Conservation (phyloP, 2,797 vertebrate genomes). For the Pipistrellus pipistrellus region DNA sequence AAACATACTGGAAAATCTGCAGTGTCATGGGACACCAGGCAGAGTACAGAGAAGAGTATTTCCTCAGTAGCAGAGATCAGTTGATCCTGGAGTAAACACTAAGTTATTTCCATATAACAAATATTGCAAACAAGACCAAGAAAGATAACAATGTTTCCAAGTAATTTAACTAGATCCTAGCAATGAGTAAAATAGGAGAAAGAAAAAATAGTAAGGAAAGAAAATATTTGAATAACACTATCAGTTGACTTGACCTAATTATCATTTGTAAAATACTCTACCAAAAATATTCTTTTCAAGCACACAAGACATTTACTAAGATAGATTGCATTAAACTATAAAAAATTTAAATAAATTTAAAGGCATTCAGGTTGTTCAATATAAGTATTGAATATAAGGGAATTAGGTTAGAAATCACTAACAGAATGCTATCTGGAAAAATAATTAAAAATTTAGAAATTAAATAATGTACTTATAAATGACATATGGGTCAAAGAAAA, state of each 20-base stretch:
- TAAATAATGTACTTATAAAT: not conserved
- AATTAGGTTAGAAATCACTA: not conserved
- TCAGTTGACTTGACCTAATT: not conserved
- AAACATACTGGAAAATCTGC: not conserved
- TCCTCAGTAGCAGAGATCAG: not conserved
- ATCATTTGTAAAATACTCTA: not conserved
- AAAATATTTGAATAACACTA: not conserved
- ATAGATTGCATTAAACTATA: not conserved
- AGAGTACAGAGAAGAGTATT: not conserved
- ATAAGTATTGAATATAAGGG: not conserved
- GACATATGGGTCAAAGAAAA: not conserved
- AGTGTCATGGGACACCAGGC: not conserved
- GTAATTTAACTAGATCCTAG: not conserved
- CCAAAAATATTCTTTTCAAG: not conserved
- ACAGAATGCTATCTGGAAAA: conserved; percentile 13
- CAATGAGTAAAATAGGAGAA: not conserved
- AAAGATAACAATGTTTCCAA: not conserved
- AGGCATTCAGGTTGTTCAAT: not conserved
- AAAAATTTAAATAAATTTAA: not conserved
- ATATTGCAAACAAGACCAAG: not conserved
- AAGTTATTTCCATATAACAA: not conserved
- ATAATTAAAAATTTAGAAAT: conserved; percentile 1
- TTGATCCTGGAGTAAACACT: not conserved
- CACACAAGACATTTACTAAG: not conserved
- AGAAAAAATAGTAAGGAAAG: not conserved